Conservation (phyloP, 2,797 vertebrate genomes). For the Pantherophis vulpinus region DNA sequence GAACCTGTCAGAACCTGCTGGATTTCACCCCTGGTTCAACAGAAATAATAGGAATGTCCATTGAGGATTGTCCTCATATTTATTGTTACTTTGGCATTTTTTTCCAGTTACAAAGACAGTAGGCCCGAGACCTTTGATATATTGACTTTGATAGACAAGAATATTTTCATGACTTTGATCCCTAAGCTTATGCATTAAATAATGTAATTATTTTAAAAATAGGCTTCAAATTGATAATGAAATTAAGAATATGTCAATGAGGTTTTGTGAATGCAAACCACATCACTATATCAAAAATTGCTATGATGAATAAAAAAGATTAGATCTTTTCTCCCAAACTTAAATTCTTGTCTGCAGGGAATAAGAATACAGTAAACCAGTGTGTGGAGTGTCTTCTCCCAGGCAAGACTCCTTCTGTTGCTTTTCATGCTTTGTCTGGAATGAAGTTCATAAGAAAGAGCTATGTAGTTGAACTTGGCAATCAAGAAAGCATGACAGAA, state of each 20-base stretch:
- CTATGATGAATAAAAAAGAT: not conserved
- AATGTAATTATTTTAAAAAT: conserved; percentile 70
- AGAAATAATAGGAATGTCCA: conserved; percentile 35
- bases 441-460: not conserved
- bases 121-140: conserved; percentile 52
- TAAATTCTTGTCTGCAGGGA: not conserved
- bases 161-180: conserved; percentile 64
- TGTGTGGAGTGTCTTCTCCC: not conserved
- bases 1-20: too few relatives aligned
- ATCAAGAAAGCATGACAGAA: not conserved
- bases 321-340: not conserved
- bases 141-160: conserved; percentile 52
- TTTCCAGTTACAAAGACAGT: conserved; percentile 61
- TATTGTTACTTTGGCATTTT: conserved; percentile 48
- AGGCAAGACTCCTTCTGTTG: not conserved
- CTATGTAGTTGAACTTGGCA: not conserved
- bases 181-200: conserved; percentile 63
- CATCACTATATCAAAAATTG: conserved; percentile 34
- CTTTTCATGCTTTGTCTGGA: not conserved
- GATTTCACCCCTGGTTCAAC: conserved; percentile 15
- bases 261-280: conserved; percentile 48
- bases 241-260: conserved; percentile 65
- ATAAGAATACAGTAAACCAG: not conserved
- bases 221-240: conserved; percentile 61
- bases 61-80: conserved; percentile 41